Conservation (phyloP, 2,888 invertebrate genomes). For the Eristalis tenax region DNA sequence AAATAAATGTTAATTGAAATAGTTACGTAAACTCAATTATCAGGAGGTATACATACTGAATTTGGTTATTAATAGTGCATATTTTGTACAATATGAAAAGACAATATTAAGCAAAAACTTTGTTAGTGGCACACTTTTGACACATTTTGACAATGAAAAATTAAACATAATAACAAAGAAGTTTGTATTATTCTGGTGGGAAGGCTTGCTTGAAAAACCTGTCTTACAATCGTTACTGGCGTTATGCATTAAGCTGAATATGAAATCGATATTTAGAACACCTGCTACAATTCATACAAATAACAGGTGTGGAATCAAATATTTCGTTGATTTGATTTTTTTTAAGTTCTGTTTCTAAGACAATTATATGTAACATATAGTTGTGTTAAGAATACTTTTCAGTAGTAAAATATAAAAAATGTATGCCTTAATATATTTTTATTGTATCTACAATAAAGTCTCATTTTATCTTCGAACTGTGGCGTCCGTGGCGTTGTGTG, state of each 20-base stretch:
- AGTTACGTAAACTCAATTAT: neutral
- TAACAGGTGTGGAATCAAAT: neutral
- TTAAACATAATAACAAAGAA: constrained; percentile 1
- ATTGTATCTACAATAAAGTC: too few species aligned
- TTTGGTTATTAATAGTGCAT: constrained; percentile 9
- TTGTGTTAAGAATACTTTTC: constrained; percentile 9
- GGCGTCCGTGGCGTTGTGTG: too few species aligned
- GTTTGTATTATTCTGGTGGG: constrained; percentile 9
- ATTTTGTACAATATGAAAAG: constrained; percentile 49
- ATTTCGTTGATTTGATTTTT: neutral
- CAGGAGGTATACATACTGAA: neutral
- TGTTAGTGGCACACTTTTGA: constrained; percentile 4
- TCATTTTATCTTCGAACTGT: too few species aligned
- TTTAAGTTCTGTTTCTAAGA: too few species aligned
- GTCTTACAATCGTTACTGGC: neutral
- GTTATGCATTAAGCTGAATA: constrained; percentile 5
- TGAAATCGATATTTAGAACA: neutral
- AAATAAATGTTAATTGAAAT: neutral
- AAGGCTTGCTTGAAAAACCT: neutral
- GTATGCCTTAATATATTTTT: constrained; percentile 31
- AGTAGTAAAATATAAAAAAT: constrained; percentile 23
- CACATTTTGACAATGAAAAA: constrained; percentile 15
- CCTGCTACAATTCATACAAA: neutral
- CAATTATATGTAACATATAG: neutral
- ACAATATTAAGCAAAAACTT: constrained; percentile 45